Evolutionary conservation across 2,797 vertebrate genomes (phyloP).

Genomic region (Tympanoctomys barrerae): DNA sequence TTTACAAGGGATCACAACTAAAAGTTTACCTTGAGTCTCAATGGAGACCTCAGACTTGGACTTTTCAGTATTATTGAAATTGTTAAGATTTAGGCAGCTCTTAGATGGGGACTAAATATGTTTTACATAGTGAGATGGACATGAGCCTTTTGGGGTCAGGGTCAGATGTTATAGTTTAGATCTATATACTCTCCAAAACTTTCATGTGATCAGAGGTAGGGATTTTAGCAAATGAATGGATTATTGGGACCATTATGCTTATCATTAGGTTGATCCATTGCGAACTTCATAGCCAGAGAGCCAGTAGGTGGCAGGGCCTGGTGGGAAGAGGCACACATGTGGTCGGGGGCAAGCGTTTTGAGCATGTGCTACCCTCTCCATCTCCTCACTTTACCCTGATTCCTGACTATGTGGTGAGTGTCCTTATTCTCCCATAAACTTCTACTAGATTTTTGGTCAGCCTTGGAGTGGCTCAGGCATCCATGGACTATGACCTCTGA

Average conservation of each 20-base stretch:
- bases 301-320: neutral
- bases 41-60: neutral
- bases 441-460: neutral
- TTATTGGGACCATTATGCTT: neutral
- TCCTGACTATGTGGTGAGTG: neutral
- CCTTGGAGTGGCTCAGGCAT: neutral
- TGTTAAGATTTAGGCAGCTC: neutral
- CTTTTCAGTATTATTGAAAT: neutral
- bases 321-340: neutral
- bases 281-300: neutral
- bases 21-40: neutral
- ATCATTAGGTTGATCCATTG: neutral
- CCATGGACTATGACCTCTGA: neutral
- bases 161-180: neutral
- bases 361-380: neutral
- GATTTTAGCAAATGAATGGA: neutral
- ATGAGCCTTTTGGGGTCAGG: neutral
- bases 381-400: neutral
- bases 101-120: neutral
- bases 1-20: neutral
- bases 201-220: neutral
- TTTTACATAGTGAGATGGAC: neutral
- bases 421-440: neutral
- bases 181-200: neutral
- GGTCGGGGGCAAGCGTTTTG: neutral